These are phyloP conservation scores for Clunio marinus DNA, from an alignment of 2,888 invertebrate genomes.

Conservation along the genomic window DNA sequence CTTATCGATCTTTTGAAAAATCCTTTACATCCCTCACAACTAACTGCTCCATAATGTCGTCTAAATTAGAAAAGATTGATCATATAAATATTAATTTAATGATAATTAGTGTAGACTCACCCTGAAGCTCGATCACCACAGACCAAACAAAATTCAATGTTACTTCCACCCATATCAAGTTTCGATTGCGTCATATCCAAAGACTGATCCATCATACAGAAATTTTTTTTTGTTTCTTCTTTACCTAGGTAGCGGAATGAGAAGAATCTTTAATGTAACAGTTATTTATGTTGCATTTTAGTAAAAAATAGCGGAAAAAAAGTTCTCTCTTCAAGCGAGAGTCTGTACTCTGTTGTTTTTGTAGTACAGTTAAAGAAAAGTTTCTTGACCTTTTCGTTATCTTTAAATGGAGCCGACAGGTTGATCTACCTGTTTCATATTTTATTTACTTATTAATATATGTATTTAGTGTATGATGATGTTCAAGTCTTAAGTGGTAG, in stretches of 20 bases:
- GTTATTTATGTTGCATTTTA: neutral
- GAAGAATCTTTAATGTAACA: neutral
- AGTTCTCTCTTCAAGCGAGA: neutral
- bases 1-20: constrained; percentile 97
- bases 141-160: constrained; percentile 81
- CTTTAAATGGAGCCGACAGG: too few species aligned
- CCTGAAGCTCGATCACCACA: constrained; percentile 96
- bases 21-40: constrained; percentile 94
- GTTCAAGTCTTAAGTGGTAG: too few species aligned
- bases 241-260: neutral
- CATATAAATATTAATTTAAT: too few species aligned
- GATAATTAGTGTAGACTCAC: too few species aligned
- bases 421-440: too few species aligned
- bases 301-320: neutral
- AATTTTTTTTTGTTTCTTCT: too few species aligned
- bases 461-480: too few species aligned
- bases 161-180: constrained; percentile 39
- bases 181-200: neutral
- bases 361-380: constrained; percentile 11
- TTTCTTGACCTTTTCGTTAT: constrained; percentile 11
- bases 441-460: too few species aligned
- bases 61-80: too few species aligned
- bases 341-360: neutral
- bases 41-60: constrained; percentile 66
- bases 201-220: neutral